Percentiles rank a stretch among this genome's conserved stretches.
phyloP scores from a whole-genome alignment of 2,888 invertebrate genomes.

The Hydraecia micacea region DNA sequence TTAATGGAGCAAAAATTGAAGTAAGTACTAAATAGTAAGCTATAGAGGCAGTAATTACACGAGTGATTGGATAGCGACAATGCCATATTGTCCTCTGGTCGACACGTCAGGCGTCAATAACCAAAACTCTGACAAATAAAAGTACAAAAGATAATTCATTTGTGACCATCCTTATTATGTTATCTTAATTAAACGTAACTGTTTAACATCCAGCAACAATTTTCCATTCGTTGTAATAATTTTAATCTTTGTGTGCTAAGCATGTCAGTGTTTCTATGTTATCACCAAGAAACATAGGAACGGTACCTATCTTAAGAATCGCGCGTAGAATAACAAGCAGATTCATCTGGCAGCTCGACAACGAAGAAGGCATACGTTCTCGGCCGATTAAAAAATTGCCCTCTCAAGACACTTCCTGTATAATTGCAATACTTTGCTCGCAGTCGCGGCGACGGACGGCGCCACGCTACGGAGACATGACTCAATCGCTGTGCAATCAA shows the following conservation, averaged over 20 bases:
- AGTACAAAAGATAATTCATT: conserved; percentile 50
- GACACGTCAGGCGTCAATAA: conserved; percentile 67
- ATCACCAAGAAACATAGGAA: conserved; percentile 56
- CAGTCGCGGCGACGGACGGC: conserved; percentile 68
- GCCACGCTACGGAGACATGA: conserved; percentile 71
- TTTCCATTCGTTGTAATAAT: conserved; percentile 55
- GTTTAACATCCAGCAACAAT: conserved; percentile 32
- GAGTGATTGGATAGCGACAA: conserved; percentile 79
- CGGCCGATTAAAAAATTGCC: conserved; percentile 64
- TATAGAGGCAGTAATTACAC: conserved; percentile 68
- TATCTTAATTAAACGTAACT: conserved; percentile 45
- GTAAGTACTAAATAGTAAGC: conserved; percentile 31
- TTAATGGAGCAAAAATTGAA: conserved; percentile 33
- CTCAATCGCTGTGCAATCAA: conserved; percentile 70
- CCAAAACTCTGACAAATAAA: conserved; percentile 54
- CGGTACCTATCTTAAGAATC: conserved; percentile 59
- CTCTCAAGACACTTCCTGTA: conserved; percentile 62
- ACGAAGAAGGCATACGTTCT: conserved; percentile 51
- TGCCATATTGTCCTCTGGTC: conserved; percentile 71
- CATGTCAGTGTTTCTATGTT: conserved; percentile 34
- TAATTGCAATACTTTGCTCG: conserved; percentile 76
- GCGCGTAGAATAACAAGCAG: conserved; percentile 66
- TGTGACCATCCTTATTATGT: conserved; percentile 28
- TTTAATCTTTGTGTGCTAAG: conserved; percentile 48
- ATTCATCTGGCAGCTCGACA: conserved; percentile 60